These are phyloP conservation scores for Streptopelia turtur DNA, from an alignment of 2,797 vertebrate species.

Conservation along the genomic window DNA sequence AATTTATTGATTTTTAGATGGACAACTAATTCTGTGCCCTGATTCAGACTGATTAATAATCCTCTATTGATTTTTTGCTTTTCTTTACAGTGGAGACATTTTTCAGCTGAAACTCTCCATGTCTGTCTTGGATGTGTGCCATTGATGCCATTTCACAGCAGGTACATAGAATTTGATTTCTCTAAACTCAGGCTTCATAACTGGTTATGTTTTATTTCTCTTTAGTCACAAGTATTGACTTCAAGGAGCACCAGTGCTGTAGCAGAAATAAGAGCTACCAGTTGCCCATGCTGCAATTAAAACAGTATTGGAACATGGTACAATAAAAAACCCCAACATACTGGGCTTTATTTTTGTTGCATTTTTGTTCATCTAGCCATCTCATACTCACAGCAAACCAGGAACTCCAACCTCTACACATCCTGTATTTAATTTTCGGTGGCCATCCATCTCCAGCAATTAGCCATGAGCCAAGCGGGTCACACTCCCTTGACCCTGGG, in stretches of 20 bases:
- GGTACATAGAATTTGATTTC: background rate
- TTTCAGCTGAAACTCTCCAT: fast-evolving
- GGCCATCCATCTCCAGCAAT: background rate
- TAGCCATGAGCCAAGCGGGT: background rate
- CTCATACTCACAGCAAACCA: background rate
- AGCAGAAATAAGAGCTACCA: background rate
- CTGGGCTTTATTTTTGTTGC: background rate
- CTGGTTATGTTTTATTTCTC: background rate
- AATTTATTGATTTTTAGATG: background rate
- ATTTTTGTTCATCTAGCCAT: background rate
- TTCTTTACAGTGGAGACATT: background rate
- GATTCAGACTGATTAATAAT: background rate
- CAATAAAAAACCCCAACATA: background rate
- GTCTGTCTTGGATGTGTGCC: background rate
- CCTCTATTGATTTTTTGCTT: background rate
- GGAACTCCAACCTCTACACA: background rate
- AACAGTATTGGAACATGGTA: background rate
- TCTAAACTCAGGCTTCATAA: background rate
- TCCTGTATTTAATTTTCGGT: background rate
- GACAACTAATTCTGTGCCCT: background rate
- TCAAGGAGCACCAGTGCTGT: background rate
- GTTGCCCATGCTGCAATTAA: background rate
- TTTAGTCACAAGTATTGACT: background rate
- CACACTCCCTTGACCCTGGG: fast-evolving
- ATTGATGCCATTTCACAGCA: background rate